Base-by-base conservation (phyloP, 2,113 vertebrate species). In the Heterocephalus glaber region DNA sequence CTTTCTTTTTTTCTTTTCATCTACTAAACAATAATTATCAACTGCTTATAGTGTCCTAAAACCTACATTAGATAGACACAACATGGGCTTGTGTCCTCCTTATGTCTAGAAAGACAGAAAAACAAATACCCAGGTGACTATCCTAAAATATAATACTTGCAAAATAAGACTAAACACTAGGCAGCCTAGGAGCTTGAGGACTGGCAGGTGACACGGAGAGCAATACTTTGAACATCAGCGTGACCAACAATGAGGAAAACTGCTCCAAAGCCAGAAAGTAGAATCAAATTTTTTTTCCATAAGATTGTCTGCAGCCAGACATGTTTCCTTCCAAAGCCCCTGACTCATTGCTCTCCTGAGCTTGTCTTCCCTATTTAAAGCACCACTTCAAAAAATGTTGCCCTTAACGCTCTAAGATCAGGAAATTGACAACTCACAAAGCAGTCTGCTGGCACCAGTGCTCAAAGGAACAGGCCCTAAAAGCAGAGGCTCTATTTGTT, bases 391-490 rank as follows among this genome's bases (percentile, higher is more conserved):
- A 63, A 95, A 96, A 91, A 94, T 44, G 35, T 47, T 89, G 95
- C 92, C 92, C 88, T 41, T 93, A 56, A 95, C 92, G 72, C 87
- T 70, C 95, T 1, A 0, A 92, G 95, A 81, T 94, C 96, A 94
- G 97, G 96, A 97, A 98, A 77, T 70, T 63, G 60, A 94, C 96
- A 96, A 96, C 96, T 98, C 85, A 82, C 97, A 98, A 98, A 97
- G 97, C 91, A 92, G 87, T 68, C 74, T 65, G 54, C 97, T 52
- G 95, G 96, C 97, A 95, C 90, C 72, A 61, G 82, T 61, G 89
- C 96, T 95, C 96, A 97, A 97, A 98, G 86, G 90, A 95, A 94
- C 28, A 49, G 70, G 86, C 89, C 52, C 5, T 2, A 90, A 97
- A 96, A 98, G 92, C 96, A 95, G 96, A 95, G 96, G 82, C 95